Base-by-base conservation (phyloP, 2,797 vertebrate species). In the Pyrrhura leucotis region DNA sequence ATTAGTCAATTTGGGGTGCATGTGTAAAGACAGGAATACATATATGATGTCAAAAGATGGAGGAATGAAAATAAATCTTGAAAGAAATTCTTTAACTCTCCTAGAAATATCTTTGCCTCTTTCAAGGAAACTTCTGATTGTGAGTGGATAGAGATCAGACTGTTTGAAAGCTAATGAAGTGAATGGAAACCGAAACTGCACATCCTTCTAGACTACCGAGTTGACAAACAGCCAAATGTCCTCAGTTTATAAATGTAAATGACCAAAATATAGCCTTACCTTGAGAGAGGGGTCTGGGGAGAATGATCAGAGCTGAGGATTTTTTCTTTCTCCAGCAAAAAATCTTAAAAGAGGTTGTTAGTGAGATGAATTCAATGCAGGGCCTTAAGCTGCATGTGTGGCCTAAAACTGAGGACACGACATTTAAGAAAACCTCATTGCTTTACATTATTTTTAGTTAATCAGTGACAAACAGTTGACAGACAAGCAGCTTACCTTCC, bases 201-300 rank as follows among this genome's bases (percentile, higher is more conserved):
- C 39, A 62, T 61, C 69, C 69, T 89, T 74, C 61, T 81, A 33
- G 40, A 71, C 33, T 68, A 77, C 33, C 4, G 67, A 71, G 33
- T 74, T 87, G 65, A 71, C 74, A 85, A 71, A 89, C 85, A 85
- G 42, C 42, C 81, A 90, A 58, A 56, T 73, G 75, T 85, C 61
- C 29, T 90, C 65, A 65, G 28, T 90, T 88, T 94, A 73, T 93
- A 77, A 84, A 87, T 85, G 47, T 35, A 87, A 82, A 51, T 87
- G 28, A 76, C 40, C n/a, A 76, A 75, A 91, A 85, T 90, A 71
- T 19, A 61, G 15, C 61, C 61, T 63, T 54, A 40, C 66, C 26
- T 77, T 82, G 72, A 80, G 56, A 83, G 65, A n/a, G 35, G 6
- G 12, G 17, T 26, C 54, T 93, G 68, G 23, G n/a, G 79, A 48